These are phyloP conservation scores for Peromyscus nudipes DNA, from an alignment of 2,797 vertebrate species.

Conservation along the genomic window DNA sequence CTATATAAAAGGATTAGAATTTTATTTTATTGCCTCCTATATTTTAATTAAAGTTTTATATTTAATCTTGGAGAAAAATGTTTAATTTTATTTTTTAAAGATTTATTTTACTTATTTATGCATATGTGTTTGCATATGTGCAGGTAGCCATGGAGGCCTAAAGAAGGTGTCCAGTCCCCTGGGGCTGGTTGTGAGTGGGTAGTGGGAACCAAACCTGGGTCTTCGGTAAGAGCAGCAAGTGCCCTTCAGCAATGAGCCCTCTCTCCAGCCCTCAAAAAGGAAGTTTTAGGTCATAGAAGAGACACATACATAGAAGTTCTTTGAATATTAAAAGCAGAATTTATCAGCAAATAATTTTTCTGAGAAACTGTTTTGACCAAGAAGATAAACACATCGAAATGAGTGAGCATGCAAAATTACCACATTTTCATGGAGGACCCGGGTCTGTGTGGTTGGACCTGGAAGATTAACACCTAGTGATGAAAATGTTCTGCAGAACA, in stretches of 20 bases:
- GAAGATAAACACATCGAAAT: constrained; percentile 31
- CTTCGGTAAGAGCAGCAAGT: neutral
- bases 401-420: neutral
- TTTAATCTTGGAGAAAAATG: constrained; percentile 60
- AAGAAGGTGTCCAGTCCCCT: neutral
- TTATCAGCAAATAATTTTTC: constrained; percentile 44
- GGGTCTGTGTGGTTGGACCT: neutral
- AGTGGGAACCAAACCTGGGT: neutral
- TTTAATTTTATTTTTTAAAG: constrained; percentile 5
- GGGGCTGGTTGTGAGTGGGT: neutral
- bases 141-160: neutral
- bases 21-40: constrained; percentile 60
- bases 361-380: constrained; percentile 61
- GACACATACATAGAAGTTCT: constrained; percentile 4
- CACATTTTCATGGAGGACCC: neutral
- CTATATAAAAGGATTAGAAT: constrained; percentile 64
- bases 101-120: neutral
- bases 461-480: neutral
- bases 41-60: constrained; percentile 76
- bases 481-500: constrained; percentile 20
- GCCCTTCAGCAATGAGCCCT: neutral
- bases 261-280: neutral
- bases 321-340: constrained; percentile 61
- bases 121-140: neutral
- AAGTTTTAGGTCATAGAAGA: constrained; percentile 47